phyloP scores from a whole-genome alignment of 2,888 invertebrate genomes.

The Ashinkailepas kermadecensis region DNA sequence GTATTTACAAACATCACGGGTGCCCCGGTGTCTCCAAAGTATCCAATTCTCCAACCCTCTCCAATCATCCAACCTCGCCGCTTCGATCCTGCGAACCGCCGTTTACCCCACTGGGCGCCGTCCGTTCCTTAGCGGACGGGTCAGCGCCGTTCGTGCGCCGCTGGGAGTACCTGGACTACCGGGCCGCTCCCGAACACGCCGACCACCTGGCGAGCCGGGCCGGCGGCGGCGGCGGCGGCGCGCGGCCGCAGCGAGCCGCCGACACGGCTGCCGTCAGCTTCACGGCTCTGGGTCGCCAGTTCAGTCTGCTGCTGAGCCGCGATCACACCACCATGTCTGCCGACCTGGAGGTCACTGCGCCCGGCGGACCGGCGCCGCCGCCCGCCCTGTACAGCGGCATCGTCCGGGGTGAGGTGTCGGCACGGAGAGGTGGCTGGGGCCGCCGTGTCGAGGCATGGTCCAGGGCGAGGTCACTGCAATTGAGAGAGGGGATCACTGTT shows the following conservation, averaged over 20 bases:
- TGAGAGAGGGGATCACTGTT: no score
- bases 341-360: neutral
- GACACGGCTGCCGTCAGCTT: neutral
- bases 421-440: no score
- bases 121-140: neutral
- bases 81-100: no score
- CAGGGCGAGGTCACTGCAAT: neutral
- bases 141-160: neutral
- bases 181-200: no score
- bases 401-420: neutral
- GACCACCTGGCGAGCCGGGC: no score
- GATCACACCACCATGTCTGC: neutral
- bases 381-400: neutral
- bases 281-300: neutral
- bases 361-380: neutral
- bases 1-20: no score
- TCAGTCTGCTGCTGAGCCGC: neutral
- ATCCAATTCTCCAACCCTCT: no score
- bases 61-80: no score
- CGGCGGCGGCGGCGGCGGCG: neutral
- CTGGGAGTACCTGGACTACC: no score
- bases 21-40: no score
- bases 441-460: neutral
- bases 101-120: no score
- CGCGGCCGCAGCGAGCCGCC: neutral